Conservation (phyloP, 2,113 vertebrate species). For the Microcebus jonahi region DNA sequence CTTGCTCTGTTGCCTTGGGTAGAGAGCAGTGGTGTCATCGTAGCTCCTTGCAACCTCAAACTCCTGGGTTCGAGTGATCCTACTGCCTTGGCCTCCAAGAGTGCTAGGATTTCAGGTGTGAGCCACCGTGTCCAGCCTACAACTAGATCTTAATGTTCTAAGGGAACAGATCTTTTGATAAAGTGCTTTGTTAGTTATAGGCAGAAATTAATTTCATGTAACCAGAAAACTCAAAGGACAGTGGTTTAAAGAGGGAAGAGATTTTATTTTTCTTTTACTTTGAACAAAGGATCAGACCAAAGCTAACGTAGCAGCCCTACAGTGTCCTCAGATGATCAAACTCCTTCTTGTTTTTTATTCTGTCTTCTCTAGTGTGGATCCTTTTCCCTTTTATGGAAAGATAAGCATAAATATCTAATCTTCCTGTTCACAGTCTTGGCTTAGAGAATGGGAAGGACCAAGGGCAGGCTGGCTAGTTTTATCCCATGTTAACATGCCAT, state of each 20-base stretch:
- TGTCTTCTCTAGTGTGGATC: neutral
- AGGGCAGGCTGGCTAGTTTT: neutral
- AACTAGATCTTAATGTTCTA: neutral
- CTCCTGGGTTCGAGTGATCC: too few relatives aligned
- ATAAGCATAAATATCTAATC: conserved; percentile 6
- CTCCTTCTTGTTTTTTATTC: conserved; percentile 10
- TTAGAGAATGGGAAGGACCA: neutral
- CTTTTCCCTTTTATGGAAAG: conserved; percentile 59
- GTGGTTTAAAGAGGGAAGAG: neutral
- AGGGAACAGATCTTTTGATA: neutral
- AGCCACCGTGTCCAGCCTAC: too few relatives aligned
- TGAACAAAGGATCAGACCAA: neutral
- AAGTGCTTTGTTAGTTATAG: conserved; percentile 19
- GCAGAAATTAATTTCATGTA: conserved; percentile 16
- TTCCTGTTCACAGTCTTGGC: conserved; percentile 8
- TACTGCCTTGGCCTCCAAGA: too few relatives aligned
- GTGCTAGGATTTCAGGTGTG: too few relatives aligned
- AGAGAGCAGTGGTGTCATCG: too few relatives aligned
- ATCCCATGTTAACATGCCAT: neutral
- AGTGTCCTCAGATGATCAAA: neutral
- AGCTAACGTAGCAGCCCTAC: neutral
- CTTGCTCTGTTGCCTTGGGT: too few relatives aligned
- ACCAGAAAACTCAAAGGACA: neutral
- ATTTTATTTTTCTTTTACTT: conserved; percentile 59
- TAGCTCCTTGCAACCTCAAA: too few relatives aligned